phyloP scores from a whole-genome alignment of 2,888 invertebrate genomes.

The Phlogophora meticulosa region DNA sequence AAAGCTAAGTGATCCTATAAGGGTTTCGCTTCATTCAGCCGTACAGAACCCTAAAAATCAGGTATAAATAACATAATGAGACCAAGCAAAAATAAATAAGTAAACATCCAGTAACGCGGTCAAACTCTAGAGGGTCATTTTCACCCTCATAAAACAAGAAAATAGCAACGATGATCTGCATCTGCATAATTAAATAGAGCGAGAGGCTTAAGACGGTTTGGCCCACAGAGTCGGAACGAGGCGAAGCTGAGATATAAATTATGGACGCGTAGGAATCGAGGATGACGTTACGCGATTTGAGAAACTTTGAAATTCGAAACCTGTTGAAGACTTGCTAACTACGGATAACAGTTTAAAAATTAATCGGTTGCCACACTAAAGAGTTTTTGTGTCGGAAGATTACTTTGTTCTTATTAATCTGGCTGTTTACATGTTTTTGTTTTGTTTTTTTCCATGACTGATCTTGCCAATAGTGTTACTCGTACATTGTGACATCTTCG shows the following conservation, averaged over 20 bases:
- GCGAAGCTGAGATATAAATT: conserved; percentile 78
- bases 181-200: conserved; percentile 83
- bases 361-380: not conserved
- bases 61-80: conserved; percentile 20
- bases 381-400: not conserved
- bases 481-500: too few species aligned
- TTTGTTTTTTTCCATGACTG: too few species aligned
- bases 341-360: conserved; percentile 65
- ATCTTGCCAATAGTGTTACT: too few species aligned
- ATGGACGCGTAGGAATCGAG: conserved; percentile 81
- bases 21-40: too few species aligned
- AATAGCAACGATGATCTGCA: conserved; percentile 77
- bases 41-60: not conserved
- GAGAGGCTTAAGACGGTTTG: conserved; percentile 51
- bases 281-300: conserved; percentile 73
- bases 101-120: conserved; percentile 63
- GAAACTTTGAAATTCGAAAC: conserved; percentile 78
- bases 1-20: too few species aligned
- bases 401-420: too few species aligned
- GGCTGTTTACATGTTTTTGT: too few species aligned
- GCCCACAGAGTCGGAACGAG: conserved; percentile 44
- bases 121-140: conserved; percentile 66
- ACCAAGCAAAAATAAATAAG: conserved; percentile 59
- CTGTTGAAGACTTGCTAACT: conserved; percentile 80
- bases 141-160: conserved; percentile 74